Base-by-base conservation (phyloP, 2,888 invertebrate genomes). In the Eupeodes latifasciatus region DNA sequence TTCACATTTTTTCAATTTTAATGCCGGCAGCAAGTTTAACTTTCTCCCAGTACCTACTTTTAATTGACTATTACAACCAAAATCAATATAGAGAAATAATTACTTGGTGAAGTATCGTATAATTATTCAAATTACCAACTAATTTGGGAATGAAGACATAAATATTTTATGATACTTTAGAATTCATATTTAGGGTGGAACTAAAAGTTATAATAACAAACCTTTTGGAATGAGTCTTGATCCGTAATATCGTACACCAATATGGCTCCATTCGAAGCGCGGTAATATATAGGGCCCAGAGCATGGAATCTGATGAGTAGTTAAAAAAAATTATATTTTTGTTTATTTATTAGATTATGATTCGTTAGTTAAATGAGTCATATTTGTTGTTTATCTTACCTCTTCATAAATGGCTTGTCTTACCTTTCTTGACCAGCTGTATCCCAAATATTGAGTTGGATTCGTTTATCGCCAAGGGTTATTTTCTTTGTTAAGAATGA, bases 201-300 rank as follows among this genome's bases (percentile, higher is more conserved):
- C 2, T 11, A 47, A 11, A 47, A 47, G 4, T 11, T 12, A 47
- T 12, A 12, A 47, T 47, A 9, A 11, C 47, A 47, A 47, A 97
- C 99, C 95, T 98, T 99, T 92, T 96, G 96, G 94, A 99, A 99
- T 0, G 99, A 98, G 92, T 98, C 97, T 94, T 98, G 96, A 94
- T 99, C 99, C 16, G 99, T 99, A 88, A 99, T 98, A 93, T 99
- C 99, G 94, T 99, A 99, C 4, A 99, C 99, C 90, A 99, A 95
- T 91, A 99, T 96, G 76, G 99, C 99, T 90, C 99, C 99, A 94
- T 99, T 98, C 40, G 99, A 99, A 93, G 98, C 98, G 89, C 99
- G 94, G 93, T 99, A 99, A 94, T 99, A 99, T 91, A 99, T 99
- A 11, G 99, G 99, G 4, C 99, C 99, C 72, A 99, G 94, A 0